phyloP scores from a whole-genome alignment of 2,888 invertebrate species.

The Timandra comae region DNA sequence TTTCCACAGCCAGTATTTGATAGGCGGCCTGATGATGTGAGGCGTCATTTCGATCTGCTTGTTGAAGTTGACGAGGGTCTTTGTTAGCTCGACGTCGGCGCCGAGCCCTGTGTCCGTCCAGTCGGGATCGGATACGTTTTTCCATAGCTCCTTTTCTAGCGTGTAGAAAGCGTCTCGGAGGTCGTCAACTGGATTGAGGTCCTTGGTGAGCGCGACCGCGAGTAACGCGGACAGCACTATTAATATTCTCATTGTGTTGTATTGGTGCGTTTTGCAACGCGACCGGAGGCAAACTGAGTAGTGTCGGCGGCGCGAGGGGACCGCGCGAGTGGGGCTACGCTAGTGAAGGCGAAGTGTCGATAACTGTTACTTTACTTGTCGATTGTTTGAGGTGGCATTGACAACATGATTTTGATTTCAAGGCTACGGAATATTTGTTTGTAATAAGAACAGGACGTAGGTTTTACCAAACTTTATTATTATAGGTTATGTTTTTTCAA shows the following conservation, averaged over 20 bases:
- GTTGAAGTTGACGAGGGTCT: conserved; percentile 75
- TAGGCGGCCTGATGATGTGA: conserved; percentile 35
- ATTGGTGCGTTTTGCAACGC: conserved; percentile 33
- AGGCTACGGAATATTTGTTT: no score
- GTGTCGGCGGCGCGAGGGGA: conserved; percentile 43
- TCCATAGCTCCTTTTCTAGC: conserved; percentile 74
- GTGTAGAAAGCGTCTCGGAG: conserved; percentile 76
- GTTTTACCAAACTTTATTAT: no score
- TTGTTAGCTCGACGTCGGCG: conserved; percentile 76
- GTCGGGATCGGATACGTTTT: conserved; percentile 55
- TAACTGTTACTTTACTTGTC: conserved; percentile 14
- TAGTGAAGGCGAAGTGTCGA: conserved; percentile 36
- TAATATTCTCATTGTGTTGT: conserved; percentile 44
- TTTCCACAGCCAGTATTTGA: conserved; percentile 79
- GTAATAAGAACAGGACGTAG: no score
- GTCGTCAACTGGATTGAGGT: conserved; percentile 73
- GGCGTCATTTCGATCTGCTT: conserved; percentile 61
- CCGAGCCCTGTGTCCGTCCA: conserved; percentile 53
- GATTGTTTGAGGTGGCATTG: no score
- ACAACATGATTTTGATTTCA: no score
- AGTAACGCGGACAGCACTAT: conserved; percentile 51
- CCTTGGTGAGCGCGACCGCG: conserved; percentile 38
- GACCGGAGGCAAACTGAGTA: conserved; percentile 49
- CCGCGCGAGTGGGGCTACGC: conserved; percentile 41
- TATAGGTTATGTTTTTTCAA: background rate